Percentiles rank a stretch among this genome's conserved stretches.
Evolutionary conservation across 1,140 invertebrate genomes (phyloP).

Genomic region (Palaemon carinicauda): DNA sequence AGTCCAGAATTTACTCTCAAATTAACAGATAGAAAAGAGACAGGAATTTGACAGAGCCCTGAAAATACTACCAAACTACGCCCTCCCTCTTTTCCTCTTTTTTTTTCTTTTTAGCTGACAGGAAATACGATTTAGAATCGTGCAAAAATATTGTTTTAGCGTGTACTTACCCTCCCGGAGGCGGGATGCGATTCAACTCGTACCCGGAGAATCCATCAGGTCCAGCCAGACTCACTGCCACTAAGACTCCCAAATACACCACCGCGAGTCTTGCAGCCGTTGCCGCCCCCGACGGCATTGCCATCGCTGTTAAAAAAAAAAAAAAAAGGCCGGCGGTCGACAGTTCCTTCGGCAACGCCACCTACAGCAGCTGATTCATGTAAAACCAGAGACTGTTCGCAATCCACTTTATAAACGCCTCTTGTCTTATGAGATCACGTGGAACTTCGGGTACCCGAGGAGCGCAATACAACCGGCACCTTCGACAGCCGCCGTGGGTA

Average conservation of each 20-base stretch:
- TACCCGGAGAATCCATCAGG: constrained; percentile 40
- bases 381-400: too few relatives aligned
- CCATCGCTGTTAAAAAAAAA: too few relatives aligned
- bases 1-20: too few relatives aligned
- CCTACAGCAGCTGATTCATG: too few relatives aligned
- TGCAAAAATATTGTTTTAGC: too few relatives aligned
- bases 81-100: too few relatives aligned
- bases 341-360: neutral
- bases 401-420: neutral
- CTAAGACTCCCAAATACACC: neutral
- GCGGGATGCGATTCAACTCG: constrained; percentile 12
- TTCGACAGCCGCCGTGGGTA: constrained; percentile 26
- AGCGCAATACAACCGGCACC: neutral
- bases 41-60: too few relatives aligned
- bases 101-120: too few relatives aligned
- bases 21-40: too few relatives aligned
- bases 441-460: neutral
- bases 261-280: constrained; percentile 3
- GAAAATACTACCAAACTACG: too few relatives aligned
- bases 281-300: neutral
- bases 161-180: constrained; percentile 33
- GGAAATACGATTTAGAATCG: too few relatives aligned
- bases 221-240: constrained; percentile 15
- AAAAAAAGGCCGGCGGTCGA: neutral
- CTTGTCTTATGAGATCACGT: neutral